Percentiles rank a stretch among this genome's conserved stretches.
Evolutionary conservation across 2,113 vertebrate species (phyloP).

Genomic region (Myrmecophaga tridactyla): DNA sequence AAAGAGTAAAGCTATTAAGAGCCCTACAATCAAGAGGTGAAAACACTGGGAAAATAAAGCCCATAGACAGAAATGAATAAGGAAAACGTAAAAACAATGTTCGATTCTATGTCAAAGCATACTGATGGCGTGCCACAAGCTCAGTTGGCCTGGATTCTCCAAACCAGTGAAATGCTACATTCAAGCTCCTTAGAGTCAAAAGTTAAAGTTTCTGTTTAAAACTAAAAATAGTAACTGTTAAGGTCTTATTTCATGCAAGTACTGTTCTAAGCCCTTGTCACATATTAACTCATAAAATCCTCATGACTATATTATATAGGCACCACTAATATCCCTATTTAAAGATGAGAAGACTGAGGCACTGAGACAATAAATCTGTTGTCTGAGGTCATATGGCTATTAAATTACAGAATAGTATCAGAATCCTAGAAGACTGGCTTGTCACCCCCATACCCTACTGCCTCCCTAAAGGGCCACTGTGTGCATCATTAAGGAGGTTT

Average conservation of each 20-base stretch:
- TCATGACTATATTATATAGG: background rate
- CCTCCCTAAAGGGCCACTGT: background rate
- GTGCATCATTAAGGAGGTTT: rapidly evolving
- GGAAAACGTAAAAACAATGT: background rate
- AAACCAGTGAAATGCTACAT: background rate
- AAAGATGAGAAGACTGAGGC: background rate
- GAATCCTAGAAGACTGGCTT: background rate
- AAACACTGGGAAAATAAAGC: slow-evolving; percentile 23
- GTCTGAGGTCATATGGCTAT: background rate
- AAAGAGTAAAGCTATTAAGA: background rate
- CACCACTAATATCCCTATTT: background rate
- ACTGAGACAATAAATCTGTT: background rate
- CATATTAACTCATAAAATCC: background rate
- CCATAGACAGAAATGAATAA: background rate
- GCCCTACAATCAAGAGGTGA: background rate
- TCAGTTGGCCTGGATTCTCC: background rate
- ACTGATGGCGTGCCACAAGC: background rate
- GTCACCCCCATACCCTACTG: background rate
- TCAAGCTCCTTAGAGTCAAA: background rate
- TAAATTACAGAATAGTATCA: background rate
- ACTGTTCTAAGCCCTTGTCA: background rate
- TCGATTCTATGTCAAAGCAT: background rate
- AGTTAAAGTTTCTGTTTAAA: background rate
- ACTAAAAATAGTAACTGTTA: background rate
- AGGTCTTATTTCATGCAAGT: background rate